Evolutionary conservation across 2,797 vertebrate genomes (phyloP).

Genomic region (Pipistrellus nathusii): DNA sequence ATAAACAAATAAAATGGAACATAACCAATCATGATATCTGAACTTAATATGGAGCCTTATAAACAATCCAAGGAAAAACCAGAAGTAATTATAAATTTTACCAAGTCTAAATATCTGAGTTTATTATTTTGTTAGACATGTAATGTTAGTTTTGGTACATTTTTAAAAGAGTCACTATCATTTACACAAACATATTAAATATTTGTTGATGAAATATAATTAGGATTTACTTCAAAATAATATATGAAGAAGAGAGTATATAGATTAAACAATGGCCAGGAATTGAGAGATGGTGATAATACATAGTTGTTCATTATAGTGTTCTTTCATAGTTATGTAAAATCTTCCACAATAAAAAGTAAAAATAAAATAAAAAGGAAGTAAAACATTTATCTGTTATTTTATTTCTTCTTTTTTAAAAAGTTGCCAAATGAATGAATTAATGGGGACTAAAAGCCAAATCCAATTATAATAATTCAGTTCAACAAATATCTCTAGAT

Average conservation of each 20-base stretch:
- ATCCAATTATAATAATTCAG: not conserved
- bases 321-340: not conserved
- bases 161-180: not conserved
- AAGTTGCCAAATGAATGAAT: not conserved
- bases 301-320: not conserved
- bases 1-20: conserved; percentile 41
- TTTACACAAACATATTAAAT: not conserved
- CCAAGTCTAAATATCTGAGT: not conserved
- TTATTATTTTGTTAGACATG: not conserved
- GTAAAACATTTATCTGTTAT: not conserved
- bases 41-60: not conserved
- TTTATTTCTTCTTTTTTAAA: not conserved
- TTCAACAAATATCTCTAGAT: conserved; percentile 22
- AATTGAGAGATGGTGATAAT: not conserved
- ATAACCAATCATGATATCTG: not conserved
- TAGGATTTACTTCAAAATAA: conserved; percentile 50
- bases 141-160: not conserved
- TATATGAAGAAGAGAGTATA: not conserved
- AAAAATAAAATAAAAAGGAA: conserved; percentile 44
- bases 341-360: not conserved
- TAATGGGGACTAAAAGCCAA: not conserved
- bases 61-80: not conserved
- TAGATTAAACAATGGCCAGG: conserved; percentile 1
- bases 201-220: not conserved
- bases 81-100: conserved; percentile 40